Evolutionary conservation across 1,140 invertebrate species (phyloP), one percentile per base, ranked within the genome.

Genomic region (Nebria ingens): DNA sequence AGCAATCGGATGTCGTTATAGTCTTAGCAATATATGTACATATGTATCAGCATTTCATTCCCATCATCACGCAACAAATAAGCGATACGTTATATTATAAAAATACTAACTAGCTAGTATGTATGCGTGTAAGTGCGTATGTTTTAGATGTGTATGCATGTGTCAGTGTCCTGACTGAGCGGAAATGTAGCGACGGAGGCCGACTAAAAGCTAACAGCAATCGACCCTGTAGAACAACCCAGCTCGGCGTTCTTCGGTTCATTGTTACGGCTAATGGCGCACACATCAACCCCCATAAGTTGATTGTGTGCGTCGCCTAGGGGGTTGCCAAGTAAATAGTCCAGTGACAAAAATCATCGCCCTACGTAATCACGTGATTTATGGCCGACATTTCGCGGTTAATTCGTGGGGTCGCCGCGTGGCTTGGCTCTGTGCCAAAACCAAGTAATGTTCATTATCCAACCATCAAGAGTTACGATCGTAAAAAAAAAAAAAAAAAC

Each of bases 311-410:
- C 52, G 56, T 58, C 56, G 50, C 55, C 38, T 45, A 45, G 15
- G 40, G 17, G 40, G 6, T 12, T n/a, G n/a, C 57, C 64, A 62
- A 67, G 62, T 64, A 68, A 68, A 66, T 65, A 65, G 56, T 56
- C 55, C 56, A 57, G 57, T 59, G 60, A 49, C 56, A 62, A 67
- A 66, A 68, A 65, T 68, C 65, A 68, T 68, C 64, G 61, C 61
- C 17, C 61, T 59, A 62, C 60, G 64, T 67, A 67, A 68, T 67
- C 62, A 62, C 45, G 53, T 66, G 64, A 68, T 66, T 63, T 67
- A 67, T 61, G 60, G 62, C n/a, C 54, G 58, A 60, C 58, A 62
- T 61, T 58, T 58, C 55, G 61, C 57, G 64, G 63, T 62, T 62
- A 64, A 64, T 62, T 64, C 62, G 55, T 60, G 60, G 61, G 65